Evolutionary conservation across 2,797 vertebrate species (phyloP), one percentile per base, ranked within the genome.

Genomic region (Schizopygopsis pylzovi): DNA sequence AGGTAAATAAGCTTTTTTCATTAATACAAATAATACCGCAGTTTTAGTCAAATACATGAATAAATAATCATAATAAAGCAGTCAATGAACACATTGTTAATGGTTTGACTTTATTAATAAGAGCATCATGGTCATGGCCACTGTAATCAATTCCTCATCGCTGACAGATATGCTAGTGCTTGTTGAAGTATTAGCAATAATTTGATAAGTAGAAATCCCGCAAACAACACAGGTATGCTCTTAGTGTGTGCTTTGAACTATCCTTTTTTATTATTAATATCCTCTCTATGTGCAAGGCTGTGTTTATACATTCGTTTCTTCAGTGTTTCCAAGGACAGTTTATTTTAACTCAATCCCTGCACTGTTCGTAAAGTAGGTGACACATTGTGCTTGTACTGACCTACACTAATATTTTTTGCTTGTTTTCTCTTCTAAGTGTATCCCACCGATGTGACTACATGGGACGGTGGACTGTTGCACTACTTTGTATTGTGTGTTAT

Each of bases 81-180:
- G 52, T 82, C 84, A 73, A 16, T 33, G 59, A 87, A 85, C 81
- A 77, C 61, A 81, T 54, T 65, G 47, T 37, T 70, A 81, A 88
- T 85, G 63, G 68, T 87, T 86, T 70, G 83, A 85, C 45, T 90
- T 90, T 90, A 90, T 90, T 90, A 77, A 83, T 87, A 87, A 84
- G 88, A 83, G 43, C 72, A 85, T 82, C 49, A 89, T 79, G 82
- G 80, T 52, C 83, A 89, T 68, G 71, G 43, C 56, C 81, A 88
- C 71, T 85, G 84, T 37, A 71, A 80, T 89, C 56, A 85, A 37
- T 83, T 65, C 41, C 59, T 79, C 87, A 83, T 68, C 52, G 84
- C 75, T 72, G 81, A 77, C 70, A 79, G 79, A 81, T 80, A 78
- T 80, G 76, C 82, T 67, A 84, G 84, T 87, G 43, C 70, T 85